phyloP scores from a whole-genome alignment of 2,888 invertebrate genomes.

The Platerodrilus igneus region DNA sequence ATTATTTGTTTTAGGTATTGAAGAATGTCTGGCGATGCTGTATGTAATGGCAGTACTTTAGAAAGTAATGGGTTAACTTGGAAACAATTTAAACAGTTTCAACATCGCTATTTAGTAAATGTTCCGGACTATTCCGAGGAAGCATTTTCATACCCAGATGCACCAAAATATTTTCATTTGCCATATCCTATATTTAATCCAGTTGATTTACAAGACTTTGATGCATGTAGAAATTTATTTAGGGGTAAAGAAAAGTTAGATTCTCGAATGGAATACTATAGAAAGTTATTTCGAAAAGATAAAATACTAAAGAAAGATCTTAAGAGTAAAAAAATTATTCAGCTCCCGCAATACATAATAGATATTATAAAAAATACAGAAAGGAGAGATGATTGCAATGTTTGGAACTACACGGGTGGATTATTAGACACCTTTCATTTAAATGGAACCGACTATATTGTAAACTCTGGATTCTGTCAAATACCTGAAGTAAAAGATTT shows the following conservation, averaged over 20 bases:
- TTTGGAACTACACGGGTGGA: constrained; percentile 13
- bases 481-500: constrained; percentile 4
- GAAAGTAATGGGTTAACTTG: too few species aligned
- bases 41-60: too few species aligned
- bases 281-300: constrained; percentile 6
- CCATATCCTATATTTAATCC: constrained; percentile 17
- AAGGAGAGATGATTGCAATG: not conserved
- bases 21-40: too few species aligned
- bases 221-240: constrained; percentile 6
- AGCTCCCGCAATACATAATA: constrained; percentile 11
- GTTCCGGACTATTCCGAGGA: constrained; percentile 7
- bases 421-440: constrained; percentile 10
- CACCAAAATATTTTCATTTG: constrained; percentile 4
- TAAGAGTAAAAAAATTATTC: not conserved
- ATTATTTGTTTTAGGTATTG: too few species aligned
- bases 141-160: not conserved
- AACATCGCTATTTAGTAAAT: constrained; percentile 8
- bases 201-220: not conserved
- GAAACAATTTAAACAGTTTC: constrained; percentile 2
- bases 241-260: constrained; percentile 5
- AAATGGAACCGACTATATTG: constrained; percentile 6
- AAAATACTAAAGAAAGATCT: constrained; percentile 3
- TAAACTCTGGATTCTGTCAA: constrained; percentile 1
- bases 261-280: constrained; percentile 9
- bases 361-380: constrained; percentile 5